These are phyloP conservation scores for Corella eumyota DNA, from an alignment of 23 tunicate species.

Conservation along the genomic window DNA sequence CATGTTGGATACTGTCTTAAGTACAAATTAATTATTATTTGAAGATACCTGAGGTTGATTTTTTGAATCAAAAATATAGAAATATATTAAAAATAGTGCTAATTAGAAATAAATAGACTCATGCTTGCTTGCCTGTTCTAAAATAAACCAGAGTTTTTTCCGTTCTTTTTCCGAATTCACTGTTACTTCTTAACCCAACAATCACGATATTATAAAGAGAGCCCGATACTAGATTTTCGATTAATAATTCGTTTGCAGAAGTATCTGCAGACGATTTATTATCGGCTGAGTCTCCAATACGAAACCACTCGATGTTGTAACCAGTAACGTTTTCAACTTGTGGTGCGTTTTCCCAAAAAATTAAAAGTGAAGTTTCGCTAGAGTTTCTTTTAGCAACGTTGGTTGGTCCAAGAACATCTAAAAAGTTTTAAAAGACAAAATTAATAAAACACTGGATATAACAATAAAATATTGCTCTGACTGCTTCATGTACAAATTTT, in stretches of 20 bases:
- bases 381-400: neutral
- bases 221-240: neutral
- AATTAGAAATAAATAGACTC: no score
- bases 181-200: constrained; percentile 1
- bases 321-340: constrained; percentile 4
- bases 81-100: no score
- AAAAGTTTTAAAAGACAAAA: no score
- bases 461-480: no score
- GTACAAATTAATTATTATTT: no score
- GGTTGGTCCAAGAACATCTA: constrained; percentile 2
- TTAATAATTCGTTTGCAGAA: neutral
- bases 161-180: constrained; percentile 5
- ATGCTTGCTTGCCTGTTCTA: constrained; percentile 7
- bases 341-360: constrained; percentile 1
- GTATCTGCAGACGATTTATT: neutral
- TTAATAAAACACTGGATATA: no score
- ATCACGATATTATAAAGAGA: neutral
- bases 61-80: no score
- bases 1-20: no score
- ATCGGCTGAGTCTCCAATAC: neutral
- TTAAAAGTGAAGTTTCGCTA: neutral
- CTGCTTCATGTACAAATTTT: no score
- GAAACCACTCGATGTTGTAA: neutral
- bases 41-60: no score
- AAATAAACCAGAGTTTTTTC: neutral